A percentile compares a stretch with the other conserved stretches of the same genome.
These are phyloP conservation scores for Nesogale talazaci DNA, from an alignment of 2,113 vertebrate genomes.

Conservation along the genomic window DNA sequence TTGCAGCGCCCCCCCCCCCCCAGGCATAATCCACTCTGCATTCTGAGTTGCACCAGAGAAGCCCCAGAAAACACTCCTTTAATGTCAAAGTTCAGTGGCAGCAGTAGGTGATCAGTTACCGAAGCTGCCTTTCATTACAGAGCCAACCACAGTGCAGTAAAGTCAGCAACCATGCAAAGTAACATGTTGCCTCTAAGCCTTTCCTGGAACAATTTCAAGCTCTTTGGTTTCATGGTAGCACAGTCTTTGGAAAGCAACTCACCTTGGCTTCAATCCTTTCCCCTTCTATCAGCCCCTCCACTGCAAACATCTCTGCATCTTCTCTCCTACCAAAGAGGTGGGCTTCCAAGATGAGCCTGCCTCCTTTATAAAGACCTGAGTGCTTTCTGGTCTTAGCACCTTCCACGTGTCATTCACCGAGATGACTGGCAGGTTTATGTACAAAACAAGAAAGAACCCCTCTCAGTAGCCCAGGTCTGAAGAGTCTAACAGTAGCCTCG, in stretches of 20 bases:
- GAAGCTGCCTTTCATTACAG: slow-evolving; percentile 72
- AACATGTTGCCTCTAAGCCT: slow-evolving; percentile 67
- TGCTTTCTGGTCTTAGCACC: neutral
- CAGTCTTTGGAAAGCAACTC: slow-evolving; percentile 3
- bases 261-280: neutral
- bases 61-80: slow-evolving; percentile 39
- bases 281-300: neutral
- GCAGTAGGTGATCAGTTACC: slow-evolving; percentile 42
- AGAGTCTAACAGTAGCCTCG: neutral
- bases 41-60: slow-evolving; percentile 3
- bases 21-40: no score
- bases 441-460: slow-evolving; percentile 1
- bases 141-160: slow-evolving; percentile 59
- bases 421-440: slow-evolving; percentile 57
- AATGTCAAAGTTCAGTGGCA: slow-evolving; percentile 57
- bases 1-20: no score
- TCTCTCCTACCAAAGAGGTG: neutral
- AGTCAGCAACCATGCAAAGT: slow-evolving; percentile 72
- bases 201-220: slow-evolving; percentile 49
- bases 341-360: neutral
- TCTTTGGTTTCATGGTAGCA: neutral
- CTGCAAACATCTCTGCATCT: neutral
- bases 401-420: neutral
- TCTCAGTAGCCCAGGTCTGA: slow-evolving; percentile 27
- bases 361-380: slow-evolving; percentile 37